Conservation (phyloP, 2,113 vertebrate species). For the Seriola rivoliana region DNA sequence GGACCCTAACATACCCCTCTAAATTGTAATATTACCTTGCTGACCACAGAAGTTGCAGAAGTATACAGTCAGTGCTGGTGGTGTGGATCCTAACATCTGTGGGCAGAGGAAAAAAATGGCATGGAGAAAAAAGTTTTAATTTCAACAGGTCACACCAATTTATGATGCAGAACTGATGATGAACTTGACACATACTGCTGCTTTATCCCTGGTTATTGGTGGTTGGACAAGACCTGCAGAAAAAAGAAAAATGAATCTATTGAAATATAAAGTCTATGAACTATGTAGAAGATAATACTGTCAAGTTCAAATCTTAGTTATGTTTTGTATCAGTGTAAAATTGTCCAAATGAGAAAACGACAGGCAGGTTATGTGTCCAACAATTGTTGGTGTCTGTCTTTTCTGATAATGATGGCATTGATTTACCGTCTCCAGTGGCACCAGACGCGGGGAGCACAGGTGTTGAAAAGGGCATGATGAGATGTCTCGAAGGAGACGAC, state of each 20-base stretch:
- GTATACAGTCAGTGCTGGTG: conserved; percentile 24
- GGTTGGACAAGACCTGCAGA: background rate
- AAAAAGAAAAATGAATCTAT: background rate
- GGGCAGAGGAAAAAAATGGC: background rate
- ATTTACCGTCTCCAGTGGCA: conserved; percentile 34
- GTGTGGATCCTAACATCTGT: conserved; percentile 29
- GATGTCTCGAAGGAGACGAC: rapidly evolving
- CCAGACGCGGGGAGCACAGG: rapidly evolving
- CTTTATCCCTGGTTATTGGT: background rate
- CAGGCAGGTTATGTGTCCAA: too few species aligned
- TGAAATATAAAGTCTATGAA: rapidly evolving
- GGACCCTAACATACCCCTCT: background rate
- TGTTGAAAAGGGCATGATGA: background rate
- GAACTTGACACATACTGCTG: conserved; percentile 49
- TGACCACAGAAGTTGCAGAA: conserved; percentile 81
- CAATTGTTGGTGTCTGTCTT: background rate
- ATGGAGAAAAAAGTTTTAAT: background rate
- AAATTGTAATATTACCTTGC: conserved; percentile 69
- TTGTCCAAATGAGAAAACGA: background rate
- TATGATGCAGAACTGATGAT: background rate
- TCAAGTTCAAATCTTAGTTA: background rate
- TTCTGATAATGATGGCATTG: too few species aligned
- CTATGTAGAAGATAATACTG: background rate
- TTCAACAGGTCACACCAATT: background rate
- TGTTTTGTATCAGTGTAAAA: background rate